Evolutionary conservation across 2,888 invertebrate genomes (phyloP).

Genomic region (Sabatieria punctata): DNA sequence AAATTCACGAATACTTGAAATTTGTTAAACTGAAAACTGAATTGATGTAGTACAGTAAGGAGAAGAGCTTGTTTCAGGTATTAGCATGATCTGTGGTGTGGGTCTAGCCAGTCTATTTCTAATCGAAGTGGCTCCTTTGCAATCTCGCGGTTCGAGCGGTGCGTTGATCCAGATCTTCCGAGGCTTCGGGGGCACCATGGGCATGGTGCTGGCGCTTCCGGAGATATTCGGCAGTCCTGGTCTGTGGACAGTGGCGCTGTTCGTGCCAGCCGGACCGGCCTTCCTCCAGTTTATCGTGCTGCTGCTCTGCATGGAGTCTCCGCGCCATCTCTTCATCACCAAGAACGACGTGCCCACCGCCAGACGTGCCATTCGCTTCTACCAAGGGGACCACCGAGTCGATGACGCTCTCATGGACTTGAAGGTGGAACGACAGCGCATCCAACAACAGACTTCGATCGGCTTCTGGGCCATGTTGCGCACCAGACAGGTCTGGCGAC

Average conservation of each 20-base stretch:
- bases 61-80: background rate
- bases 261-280: constrained; percentile 2
- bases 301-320: constrained; percentile 2
- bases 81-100: constrained; percentile 6
- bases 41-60: no score
- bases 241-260: constrained; percentile 2
- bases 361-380: background rate
- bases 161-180: constrained; percentile 6
- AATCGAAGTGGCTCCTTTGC: constrained; percentile 3
- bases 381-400: background rate
- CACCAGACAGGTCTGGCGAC: background rate
- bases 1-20: no score
- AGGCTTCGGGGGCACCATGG: constrained; percentile 4
- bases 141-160: background rate
- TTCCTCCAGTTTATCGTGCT: constrained; percentile 1
- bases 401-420: background rate
- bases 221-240: background rate
- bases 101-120: constrained; percentile 4
- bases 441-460: background rate
- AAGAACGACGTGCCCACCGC: background rate
- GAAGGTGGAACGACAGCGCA: background rate
- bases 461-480: background rate
- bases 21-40: no score
- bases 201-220: constrained; percentile 5
- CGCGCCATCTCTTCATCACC: constrained; percentile 5